These are phyloP conservation scores for Nansenia antarctica DNA, from an alignment of 2,113 vertebrate species.

Conservation along the genomic window DNA sequence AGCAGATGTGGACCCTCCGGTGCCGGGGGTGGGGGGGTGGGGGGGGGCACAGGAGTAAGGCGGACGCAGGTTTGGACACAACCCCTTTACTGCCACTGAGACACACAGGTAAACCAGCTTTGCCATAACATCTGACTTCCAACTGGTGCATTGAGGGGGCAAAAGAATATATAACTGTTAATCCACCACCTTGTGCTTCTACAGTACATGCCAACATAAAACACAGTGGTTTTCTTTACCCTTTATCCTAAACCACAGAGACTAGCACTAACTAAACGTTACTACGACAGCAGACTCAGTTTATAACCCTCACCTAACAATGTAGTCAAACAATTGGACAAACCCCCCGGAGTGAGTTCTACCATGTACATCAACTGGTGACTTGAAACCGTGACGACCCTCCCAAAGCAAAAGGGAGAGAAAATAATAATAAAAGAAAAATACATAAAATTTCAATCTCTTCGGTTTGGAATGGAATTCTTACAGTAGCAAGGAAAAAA, in stretches of 20 bases:
- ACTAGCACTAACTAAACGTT: slow-evolving; percentile 11
- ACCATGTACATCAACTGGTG: slow-evolving; percentile 37
- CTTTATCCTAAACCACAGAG: slow-evolving; percentile 9
- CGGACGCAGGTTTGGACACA: slow-evolving; percentile 30
- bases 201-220: slow-evolving; percentile 30
- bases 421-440: slow-evolving; percentile 13
- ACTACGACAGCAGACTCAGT: slow-evolving; percentile 8
- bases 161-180: background rate
- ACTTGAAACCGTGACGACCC: slow-evolving; percentile 17
- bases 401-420: no score
- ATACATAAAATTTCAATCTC: slow-evolving; percentile 32
- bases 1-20: slow-evolving; percentile 47
- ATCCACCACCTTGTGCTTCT: background rate
- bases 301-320: slow-evolving; percentile 14
- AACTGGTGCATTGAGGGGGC: background rate
- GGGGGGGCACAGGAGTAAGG: slow-evolving; percentile 42
- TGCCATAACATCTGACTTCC: slow-evolving; percentile 3
- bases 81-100: slow-evolving; percentile 41
- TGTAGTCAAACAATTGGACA: slow-evolving; percentile 11
- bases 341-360: slow-evolving; percentile 11
- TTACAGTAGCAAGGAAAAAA: slow-evolving; percentile 57
- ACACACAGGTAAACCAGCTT: slow-evolving; percentile 23
- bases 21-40: no score
- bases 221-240: slow-evolving; percentile 36
- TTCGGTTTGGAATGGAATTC: slow-evolving; percentile 66